Evolutionary conservation across 2,888 invertebrate species (phyloP).

Genomic region (Limnephilus marmoratus): DNA sequence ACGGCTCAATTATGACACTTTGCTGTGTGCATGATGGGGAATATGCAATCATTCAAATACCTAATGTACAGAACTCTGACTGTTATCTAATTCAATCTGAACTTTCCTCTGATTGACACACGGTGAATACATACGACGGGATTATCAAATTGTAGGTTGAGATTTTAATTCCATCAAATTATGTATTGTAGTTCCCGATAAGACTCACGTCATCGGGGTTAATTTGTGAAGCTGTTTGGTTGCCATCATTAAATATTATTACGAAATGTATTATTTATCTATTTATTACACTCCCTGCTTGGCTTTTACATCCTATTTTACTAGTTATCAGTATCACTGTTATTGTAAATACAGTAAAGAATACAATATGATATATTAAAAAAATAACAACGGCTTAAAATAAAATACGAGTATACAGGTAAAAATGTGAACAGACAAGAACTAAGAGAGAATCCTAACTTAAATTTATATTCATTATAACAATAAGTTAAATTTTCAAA

Average conservation of each 20-base stretch:
- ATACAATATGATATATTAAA: no score
- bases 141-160: not conserved
- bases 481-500: no score
- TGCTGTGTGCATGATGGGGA: conserved; percentile 7
- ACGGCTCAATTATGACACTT: conserved; percentile 50
- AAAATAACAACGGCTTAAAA: no score
- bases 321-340: no score
- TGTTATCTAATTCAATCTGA: not conserved
- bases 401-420: no score
- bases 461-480: no score
- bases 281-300: no score
- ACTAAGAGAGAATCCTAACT: no score
- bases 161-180: not conserved
- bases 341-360: no score
- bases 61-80: not conserved
- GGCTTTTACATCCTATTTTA: no score
- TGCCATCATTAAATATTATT: not conserved
- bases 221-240: not conserved
- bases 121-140: not conserved
- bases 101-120: conserved; percentile 9
- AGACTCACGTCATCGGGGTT: not conserved
- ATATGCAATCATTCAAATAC: conserved; percentile 33
- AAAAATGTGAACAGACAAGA: no score
- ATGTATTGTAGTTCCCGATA: not conserved
- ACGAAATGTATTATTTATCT: not conserved